Evolutionary conservation across 2,113 vertebrate species (phyloP).

Genomic region (Haplochromis vanheusdeni): DNA sequence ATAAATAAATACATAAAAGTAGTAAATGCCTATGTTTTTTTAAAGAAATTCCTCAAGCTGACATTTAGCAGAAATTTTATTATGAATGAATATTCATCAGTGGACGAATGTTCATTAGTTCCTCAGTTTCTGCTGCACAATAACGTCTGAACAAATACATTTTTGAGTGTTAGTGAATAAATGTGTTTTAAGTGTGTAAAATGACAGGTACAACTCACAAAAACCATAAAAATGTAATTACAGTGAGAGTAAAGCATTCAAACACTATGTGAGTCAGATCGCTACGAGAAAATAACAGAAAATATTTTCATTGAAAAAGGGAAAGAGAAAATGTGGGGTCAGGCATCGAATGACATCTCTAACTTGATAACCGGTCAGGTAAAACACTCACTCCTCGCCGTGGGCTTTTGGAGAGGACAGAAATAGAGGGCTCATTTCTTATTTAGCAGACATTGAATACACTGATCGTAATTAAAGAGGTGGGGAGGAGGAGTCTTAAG

Average conservation of each 20-base stretch:
- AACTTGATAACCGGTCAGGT: not conserved
- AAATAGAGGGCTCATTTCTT: conserved; percentile 51
- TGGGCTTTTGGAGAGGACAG: conserved; percentile 2
- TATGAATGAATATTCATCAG: not conserved
- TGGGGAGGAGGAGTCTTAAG: not conserved
- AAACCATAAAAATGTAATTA: not conserved
- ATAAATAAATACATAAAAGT: not conserved
- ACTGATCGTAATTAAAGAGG: conserved; percentile 7
- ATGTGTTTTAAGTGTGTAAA: not conserved
- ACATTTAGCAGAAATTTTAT: not conserved
- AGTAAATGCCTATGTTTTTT: not conserved
- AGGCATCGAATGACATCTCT: not conserved
- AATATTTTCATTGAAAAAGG: not conserved
- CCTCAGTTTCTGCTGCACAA: not conserved
- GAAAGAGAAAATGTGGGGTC: not conserved
- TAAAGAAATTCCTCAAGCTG: not conserved
- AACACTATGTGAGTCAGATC: not conserved
- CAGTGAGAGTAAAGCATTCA: not conserved
- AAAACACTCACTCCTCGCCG: not conserved
- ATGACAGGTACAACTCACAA: not conserved
- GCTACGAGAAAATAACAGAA: not conserved
- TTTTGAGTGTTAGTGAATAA: not conserved
- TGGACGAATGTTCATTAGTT: not conserved
- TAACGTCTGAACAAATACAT: not conserved
- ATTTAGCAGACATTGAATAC: conserved; percentile 38